Evolutionary conservation across 1,140 invertebrate species (phyloP).

Genomic region (Zaprionus ghesquierei): DNA sequence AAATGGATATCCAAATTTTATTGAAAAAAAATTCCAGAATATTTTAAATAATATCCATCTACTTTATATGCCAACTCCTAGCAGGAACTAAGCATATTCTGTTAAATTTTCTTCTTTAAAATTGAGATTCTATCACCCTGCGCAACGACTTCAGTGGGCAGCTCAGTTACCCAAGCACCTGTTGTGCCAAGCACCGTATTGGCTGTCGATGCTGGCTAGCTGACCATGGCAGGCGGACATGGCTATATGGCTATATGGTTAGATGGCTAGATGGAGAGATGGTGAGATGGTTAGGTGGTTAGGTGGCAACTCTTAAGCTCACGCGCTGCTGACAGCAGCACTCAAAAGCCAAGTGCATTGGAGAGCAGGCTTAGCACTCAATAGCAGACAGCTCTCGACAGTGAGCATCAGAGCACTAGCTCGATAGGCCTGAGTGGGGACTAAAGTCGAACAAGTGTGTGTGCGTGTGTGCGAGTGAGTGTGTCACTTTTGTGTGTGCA

Average conservation of each 20-base stretch:
- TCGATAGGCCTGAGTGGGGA: slow-evolving; percentile 8
- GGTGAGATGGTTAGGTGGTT: slow-evolving; percentile 26
- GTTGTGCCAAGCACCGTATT: slow-evolving; percentile 25
- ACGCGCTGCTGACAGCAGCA: slow-evolving; percentile 53
- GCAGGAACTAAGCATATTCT: too few species aligned
- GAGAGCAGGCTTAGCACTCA: slow-evolving; percentile 52
- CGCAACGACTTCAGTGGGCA: neutral
- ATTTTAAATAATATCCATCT: too few species aligned
- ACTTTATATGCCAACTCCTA: too few species aligned
- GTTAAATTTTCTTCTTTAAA: neutral
- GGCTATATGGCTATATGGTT: neutral
- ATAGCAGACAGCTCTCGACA: slow-evolving; percentile 23
- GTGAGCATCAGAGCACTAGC: neutral
- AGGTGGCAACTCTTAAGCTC: slow-evolving; percentile 19
- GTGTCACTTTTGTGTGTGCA: slow-evolving; percentile 18
- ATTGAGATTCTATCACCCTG: neutral
- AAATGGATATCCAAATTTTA: too few species aligned
- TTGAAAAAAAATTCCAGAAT: too few species aligned
- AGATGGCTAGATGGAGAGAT: neutral
- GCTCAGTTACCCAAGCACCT: neutral
- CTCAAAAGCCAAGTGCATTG: slow-evolving; percentile 48
- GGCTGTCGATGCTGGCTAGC: slow-evolving; percentile 37
- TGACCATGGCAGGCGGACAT: neutral
- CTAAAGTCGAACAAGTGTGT: neutral
- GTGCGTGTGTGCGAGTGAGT: slow-evolving; percentile 1